Evolutionary conservation across 2,888 invertebrate genomes (phyloP), one percentile per base, ranked within the genome.

Genomic region (Eristalis arbustorum): DNA sequence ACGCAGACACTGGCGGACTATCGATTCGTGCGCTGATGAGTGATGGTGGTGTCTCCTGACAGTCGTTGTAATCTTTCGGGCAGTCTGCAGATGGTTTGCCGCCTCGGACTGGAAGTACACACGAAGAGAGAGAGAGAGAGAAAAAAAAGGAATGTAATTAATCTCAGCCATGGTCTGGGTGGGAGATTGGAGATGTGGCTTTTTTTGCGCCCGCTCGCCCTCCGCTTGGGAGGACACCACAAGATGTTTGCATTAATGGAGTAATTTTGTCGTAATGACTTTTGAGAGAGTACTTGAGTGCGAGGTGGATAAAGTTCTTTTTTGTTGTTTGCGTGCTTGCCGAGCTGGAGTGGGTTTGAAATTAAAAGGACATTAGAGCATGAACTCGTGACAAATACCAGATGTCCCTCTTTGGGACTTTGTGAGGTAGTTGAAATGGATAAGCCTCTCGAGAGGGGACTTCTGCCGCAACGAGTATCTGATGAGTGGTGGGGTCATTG

Each of bases 21-120:
- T 78, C 77, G 42, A 85, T 85, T 57, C 68, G 28, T 11, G 31
- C 34, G 63, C 67, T 77, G 77, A 85, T 77, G 69, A 78, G 69
- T 78, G 73, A 69, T 77, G 59, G 56, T 23, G 62, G 56, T 23
- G 62, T 71, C 72, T 77, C 84, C 69, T 66, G 84, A 66, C 81
- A 85, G 68, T 74, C 73, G 22, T 73, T 74, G 57, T 62, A 80
- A 25, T 63, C 69, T 25, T 64, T 75, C 6, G 28, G 42, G 79
- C 79, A 75, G 69, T 82, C 62, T 3, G 69, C 40, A 56, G 74
- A 22, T 81, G 69, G 69, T 64, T 77, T 82, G 73, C 64, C 77
- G 59, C 69, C 78, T 42, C 73, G 69, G n/a, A 85, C 85, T 85
- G 81, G 61, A 85, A 82, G 18, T 18, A 49, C 49, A 49, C 49